These are phyloP conservation scores for Sphenodon punctatus DNA, from an alignment of 2,797 vertebrate species.

Conservation along the genomic window DNA sequence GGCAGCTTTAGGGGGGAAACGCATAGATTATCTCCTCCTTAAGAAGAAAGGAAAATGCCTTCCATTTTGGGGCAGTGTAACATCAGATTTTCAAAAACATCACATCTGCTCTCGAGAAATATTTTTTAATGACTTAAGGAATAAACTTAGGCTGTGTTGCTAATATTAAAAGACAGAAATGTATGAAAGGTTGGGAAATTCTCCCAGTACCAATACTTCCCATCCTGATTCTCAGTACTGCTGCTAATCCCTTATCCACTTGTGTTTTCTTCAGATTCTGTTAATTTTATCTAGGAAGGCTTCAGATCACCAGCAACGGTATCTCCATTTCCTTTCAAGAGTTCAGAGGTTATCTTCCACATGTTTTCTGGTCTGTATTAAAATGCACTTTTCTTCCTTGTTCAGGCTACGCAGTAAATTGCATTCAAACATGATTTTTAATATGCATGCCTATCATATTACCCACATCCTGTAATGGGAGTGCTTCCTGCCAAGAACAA, in stretches of 20 bases:
- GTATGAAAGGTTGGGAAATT: neutral
- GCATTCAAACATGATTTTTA: neutral
- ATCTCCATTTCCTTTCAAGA: neutral
- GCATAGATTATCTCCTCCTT: no score
- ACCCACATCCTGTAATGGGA: conserved; percentile 2
- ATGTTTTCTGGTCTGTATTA: neutral
- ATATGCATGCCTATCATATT: neutral
- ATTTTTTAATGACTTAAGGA: rapidly evolving
- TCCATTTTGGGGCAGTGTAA: no score
- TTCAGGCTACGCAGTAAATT: neutral
- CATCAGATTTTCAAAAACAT: neutral
- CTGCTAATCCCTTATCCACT: neutral
- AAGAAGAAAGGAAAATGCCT: neutral
- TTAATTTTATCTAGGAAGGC: neutral
- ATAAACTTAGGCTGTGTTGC: neutral
- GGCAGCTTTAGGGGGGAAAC: neutral
- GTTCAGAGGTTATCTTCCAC: neutral
- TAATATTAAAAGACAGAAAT: neutral
- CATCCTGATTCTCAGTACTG: neutral
- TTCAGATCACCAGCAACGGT: neutral
- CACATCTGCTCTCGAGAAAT: neutral
- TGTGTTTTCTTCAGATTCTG: neutral
- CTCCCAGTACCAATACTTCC: rapidly evolving
- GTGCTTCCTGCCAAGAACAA: conserved; percentile 62
- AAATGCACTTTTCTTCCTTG: neutral